Conservation (phyloP, 2,113 vertebrate genomes). For the Pterocles burchelli region DNA sequence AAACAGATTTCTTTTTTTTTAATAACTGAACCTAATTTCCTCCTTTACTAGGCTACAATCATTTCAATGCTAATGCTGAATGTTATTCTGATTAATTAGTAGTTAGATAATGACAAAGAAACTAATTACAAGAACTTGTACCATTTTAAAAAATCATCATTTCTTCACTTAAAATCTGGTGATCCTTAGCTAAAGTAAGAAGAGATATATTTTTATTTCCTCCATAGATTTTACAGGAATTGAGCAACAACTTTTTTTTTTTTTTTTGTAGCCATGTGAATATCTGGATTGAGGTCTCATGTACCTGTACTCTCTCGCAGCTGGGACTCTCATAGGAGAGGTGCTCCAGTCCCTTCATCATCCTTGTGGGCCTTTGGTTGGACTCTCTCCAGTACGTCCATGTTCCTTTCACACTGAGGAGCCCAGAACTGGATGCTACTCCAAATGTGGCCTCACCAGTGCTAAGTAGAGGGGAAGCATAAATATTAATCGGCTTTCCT, state of each 20-base stretch:
- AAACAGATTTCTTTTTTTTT: not conserved
- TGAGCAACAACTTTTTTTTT: not conserved
- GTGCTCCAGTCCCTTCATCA: not conserved
- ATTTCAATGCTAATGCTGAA: slow-evolving; percentile 6
- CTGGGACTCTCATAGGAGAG: not conserved
- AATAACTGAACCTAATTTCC: slow-evolving; percentile 2
- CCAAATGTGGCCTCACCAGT: not conserved
- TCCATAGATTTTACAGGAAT: not conserved
- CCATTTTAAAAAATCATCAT: not conserved
- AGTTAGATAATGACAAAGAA: slow-evolving; percentile 15
- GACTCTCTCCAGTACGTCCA: too few relatives aligned
- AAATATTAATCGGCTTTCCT: not conserved
- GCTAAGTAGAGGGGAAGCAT: not conserved
- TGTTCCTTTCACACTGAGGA: too few relatives aligned
- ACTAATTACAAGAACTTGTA: slow-evolving; percentile 19
- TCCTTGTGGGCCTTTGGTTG: too few relatives aligned
- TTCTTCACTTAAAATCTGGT: not conserved
- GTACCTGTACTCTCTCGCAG: not conserved
- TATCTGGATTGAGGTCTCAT: not conserved
- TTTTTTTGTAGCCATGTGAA: not conserved
- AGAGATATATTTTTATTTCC: not conserved
- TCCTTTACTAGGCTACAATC: not conserved
- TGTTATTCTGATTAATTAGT: slow-evolving; percentile 17
- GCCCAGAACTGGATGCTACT: too few relatives aligned
- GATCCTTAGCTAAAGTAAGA: not conserved